A percentile compares a stretch with the other conserved stretches of the same genome.
These are phyloP conservation scores for Polypedilum pembai DNA, from an alignment of 1,140 invertebrate species.

Conservation along the genomic window DNA sequence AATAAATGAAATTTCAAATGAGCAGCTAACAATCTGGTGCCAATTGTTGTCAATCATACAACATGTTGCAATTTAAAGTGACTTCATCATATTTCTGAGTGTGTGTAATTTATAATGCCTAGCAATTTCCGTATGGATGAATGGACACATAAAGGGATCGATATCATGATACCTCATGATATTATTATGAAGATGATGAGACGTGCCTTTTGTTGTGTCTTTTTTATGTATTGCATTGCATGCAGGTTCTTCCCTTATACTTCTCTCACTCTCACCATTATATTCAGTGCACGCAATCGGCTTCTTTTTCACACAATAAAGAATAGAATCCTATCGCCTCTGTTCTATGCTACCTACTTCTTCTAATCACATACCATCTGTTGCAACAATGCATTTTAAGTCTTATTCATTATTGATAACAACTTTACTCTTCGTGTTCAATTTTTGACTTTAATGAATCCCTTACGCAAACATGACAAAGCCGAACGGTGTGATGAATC, in stretches of 20 bases:
- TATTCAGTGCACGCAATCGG: constrained; percentile 7
- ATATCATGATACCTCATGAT: background rate
- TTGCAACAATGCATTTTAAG: background rate
- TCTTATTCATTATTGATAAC: constrained; percentile 6
- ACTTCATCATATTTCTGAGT: background rate
- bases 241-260: background rate
- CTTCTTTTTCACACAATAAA: constrained; percentile 6
- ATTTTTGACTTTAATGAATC: background rate
- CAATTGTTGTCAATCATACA: background rate
- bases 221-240: constrained; percentile 12
- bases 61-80: constrained; percentile 6
- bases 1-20: background rate
- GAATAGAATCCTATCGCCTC: background rate
- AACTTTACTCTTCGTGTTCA: background rate
- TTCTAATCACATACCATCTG: constrained; percentile 15
- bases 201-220: background rate
- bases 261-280: background rate
- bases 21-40: background rate
- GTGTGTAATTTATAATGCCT: constrained; percentile 6
- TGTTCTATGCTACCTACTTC: background rate
- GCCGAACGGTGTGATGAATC: background rate
- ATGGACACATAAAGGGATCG: background rate
- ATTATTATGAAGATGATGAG: background rate
- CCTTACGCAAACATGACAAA: background rate
- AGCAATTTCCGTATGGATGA: constrained; percentile 16